phyloP scores from a whole-genome alignment of 2,113 vertebrate species.

The Leiothrix lutea region DNA sequence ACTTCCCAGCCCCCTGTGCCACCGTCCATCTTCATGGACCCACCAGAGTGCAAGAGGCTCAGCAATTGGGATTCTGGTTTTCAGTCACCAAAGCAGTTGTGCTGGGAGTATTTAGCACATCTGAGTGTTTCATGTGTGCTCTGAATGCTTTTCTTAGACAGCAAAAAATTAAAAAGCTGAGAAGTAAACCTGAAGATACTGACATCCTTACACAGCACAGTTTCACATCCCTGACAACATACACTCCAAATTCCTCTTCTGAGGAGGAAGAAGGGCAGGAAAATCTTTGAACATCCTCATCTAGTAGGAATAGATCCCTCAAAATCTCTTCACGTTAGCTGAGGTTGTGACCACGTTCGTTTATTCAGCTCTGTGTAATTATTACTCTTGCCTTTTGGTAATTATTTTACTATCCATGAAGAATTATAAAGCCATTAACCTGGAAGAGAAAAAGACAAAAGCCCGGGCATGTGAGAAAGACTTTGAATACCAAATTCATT shows the following conservation, averaged over 20 bases:
- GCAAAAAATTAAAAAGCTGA: background rate
- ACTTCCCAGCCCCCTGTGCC: background rate
- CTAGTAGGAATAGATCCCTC: background rate
- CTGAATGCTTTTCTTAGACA: background rate
- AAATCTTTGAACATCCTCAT: background rate
- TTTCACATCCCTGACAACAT: background rate
- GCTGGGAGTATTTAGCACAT: background rate
- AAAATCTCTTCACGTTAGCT: background rate
- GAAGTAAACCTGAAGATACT: background rate
- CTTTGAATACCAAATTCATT: conserved; percentile 43
- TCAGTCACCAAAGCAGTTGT: background rate
- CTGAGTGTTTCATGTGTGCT: background rate
- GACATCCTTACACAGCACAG: background rate
- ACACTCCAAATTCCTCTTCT: background rate
- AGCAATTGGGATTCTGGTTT: background rate
- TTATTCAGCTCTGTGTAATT: background rate
- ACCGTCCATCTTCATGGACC: rapidly evolving
- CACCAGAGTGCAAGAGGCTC: rapidly evolving
- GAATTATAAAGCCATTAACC: conserved; percentile 5
- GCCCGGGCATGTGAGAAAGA: background rate
- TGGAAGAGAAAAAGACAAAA: conserved; percentile 19
- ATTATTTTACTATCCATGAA: conserved; percentile 12
- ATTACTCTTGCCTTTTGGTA: background rate
- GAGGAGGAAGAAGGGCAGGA: background rate
- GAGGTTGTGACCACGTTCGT: background rate